Evolutionary conservation across 1,140 invertebrate species (phyloP), one percentile per base, ranked within the genome.

Genomic region (Sycophaga agraensis): DNA sequence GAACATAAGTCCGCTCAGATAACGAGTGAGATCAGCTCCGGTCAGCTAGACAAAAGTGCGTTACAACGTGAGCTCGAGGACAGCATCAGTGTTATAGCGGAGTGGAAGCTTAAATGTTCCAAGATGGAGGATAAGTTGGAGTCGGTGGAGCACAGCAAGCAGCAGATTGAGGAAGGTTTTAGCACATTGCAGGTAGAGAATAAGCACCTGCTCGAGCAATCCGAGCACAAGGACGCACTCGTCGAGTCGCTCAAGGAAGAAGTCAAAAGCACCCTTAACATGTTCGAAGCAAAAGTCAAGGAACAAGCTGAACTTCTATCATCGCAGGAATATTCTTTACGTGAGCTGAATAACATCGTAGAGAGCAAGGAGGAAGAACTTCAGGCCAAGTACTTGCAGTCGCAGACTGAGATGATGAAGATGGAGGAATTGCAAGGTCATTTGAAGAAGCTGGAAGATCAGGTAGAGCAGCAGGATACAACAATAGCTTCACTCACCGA

Each of bases 341-440:
- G 9, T 0, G 21, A 50, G 0, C 53, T 77, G 28, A 68, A 67
- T 19, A 49, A 69, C 48, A 55, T 22, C 0, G 19, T 76, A 14
- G 35, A 59, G 5, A 59, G 81, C 39, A 85, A 83, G 66, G 80
- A 86, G 66, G 72, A 82, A 71, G 84, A 85, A 67, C 81, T 87
- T 59, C 78, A 84, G 37, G 75, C 80, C 0, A 76, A 71, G 17
- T 66, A 71, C 28, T 24, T 39, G 0, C 65, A 69, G 21, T 51
- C 75, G 19, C 67, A 70, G 50, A 67, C 66, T 50, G 65, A 70
- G 22, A 69, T 70, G 64, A 69, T 70, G n/a, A 37, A 31, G 1
- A 70, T 73, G 24, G 70, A 77, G 5, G 66, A 45, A 51, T 63
- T 78, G 17, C 69, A 74, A 28, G 70, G 73, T 17, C 64, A 76